Evolutionary conservation across 2,113 vertebrate genomes (phyloP), one percentile per base, ranked within the genome.

Genomic region (Emydura subglobosa): DNA sequence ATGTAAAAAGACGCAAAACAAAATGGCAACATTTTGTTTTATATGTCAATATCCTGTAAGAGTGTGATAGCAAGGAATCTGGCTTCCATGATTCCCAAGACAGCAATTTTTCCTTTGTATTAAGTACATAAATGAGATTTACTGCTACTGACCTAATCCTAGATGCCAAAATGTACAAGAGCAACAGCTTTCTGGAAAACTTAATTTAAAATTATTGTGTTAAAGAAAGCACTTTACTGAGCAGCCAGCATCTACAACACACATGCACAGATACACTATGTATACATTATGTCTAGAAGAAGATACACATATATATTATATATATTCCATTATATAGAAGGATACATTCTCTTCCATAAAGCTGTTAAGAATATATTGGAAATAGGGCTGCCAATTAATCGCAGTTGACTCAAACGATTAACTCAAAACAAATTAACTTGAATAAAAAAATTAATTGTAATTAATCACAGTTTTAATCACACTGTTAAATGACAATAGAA

Each of bases 41-140:
- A 89, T 92, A 94, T 89, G 87, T 97, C 96, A 95, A 82, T 97
- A 93, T 96, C 91, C 91, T 94, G 22, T 94, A 96, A 97, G 91
- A 89, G 89, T 22, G 57, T 68, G 85, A 95, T 81, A 97, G 95
- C 90, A 96, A 96, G 72, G 88, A 96, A 97, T 61, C 44, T 90
- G 82, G 80, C 95, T 96, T 95, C 95, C 85, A 96, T 7, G 12
- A 96, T 96, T 97, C 97, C 94, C 98, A 96, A 95, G 97, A 79
- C 1, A 92, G 96, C 82, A 96, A 88, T 98, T 97, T 95, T 91
- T 97, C 81, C 88, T 97, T 96, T 97, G 96, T 86, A 93, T 97
- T 97, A 98, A 96, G 94, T 98, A 97, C 85, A 96, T 97, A 98
- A 98, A 97, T 83, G 88, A 98, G 94, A 98, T 98, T 98, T 98